These are phyloP conservation scores for Acleris literana DNA, from an alignment of 2,888 invertebrate genomes.

Conservation along the genomic window DNA sequence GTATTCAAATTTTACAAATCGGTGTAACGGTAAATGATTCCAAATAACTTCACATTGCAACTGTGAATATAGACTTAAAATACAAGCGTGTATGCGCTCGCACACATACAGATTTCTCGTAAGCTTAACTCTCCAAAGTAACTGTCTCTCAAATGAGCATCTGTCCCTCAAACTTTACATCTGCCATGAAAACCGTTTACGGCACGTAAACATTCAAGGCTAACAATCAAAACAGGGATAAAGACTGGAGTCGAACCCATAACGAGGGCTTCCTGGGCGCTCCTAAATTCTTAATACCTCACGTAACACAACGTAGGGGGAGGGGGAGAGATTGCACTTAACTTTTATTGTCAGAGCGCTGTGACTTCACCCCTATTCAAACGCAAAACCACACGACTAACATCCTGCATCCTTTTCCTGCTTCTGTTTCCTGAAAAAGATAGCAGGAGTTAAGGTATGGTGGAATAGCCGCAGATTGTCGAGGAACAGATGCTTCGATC, in stretches of 20 bases:
- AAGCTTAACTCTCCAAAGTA: slow-evolving; percentile 22
- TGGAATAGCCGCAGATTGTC: slow-evolving; percentile 16
- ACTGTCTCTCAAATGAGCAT: slow-evolving; percentile 22
- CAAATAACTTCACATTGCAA: no score
- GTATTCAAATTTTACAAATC: no score
- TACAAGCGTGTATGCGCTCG: not conserved
- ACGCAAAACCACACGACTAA: not conserved
- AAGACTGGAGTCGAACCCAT: slow-evolving; percentile 53
- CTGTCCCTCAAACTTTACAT: slow-evolving; percentile 35
- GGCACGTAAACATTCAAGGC: slow-evolving; percentile 38
- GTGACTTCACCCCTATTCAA: slow-evolving; percentile 44
- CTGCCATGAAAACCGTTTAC: slow-evolving; percentile 39
- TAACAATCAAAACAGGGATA: slow-evolving; percentile 41
- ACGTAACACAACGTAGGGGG: slow-evolving; percentile 79
- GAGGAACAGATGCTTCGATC: slow-evolving; percentile 54
- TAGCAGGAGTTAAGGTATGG: not conserved
- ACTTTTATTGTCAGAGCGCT: slow-evolving; percentile 72
- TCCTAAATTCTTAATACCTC: slow-evolving; percentile 83
- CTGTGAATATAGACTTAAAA: no score
- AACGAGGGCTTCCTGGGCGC: slow-evolving; percentile 53
- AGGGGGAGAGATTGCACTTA: slow-evolving; percentile 67
- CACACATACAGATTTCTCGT: slow-evolving; percentile 16
- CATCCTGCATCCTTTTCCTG: slow-evolving; percentile 6
- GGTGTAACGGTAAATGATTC: no score
- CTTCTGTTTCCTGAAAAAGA: slow-evolving; percentile 2